These are phyloP conservation scores for Hippasteria phrygiana DNA, from an alignment of 53 echinoderm and acorn worm genomes.

Conservation along the genomic window DNA sequence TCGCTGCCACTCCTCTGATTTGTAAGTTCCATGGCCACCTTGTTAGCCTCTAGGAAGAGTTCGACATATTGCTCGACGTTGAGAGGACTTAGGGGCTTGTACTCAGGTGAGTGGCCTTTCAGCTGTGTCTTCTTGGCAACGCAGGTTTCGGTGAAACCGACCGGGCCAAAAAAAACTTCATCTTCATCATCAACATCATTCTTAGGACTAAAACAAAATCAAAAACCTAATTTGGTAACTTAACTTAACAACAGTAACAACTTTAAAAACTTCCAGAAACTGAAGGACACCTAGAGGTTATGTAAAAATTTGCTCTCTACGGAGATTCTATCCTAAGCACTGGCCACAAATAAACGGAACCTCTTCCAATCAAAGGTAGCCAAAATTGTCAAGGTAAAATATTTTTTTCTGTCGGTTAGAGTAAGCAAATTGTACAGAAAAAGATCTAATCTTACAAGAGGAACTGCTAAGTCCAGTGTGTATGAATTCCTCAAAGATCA, in stretches of 20 bases:
- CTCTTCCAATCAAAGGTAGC: too few relatives aligned
- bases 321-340: too few relatives aligned
- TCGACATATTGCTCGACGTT: conserved; percentile 87
- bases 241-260: too few relatives aligned
- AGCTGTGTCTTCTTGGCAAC: conserved; percentile 87
- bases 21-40: conserved; percentile 74
- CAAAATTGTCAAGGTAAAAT: too few relatives aligned
- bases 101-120: conserved; percentile 35
- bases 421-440: too few relatives aligned
- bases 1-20: neutral
- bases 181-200: conserved; percentile 85
- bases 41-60: conserved; percentile 90
- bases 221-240: neutral
- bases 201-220: conserved; percentile 11
- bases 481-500: neutral
- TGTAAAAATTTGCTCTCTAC: too few relatives aligned
- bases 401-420: too few relatives aligned
- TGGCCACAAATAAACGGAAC: too few relatives aligned
- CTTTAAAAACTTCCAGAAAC: too few relatives aligned
- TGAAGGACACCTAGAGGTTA: too few relatives aligned
- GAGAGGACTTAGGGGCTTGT: conserved; percentile 77
- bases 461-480: neutral
- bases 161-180: conserved; percentile 97
- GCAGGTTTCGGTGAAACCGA: conserved; percentile 89
- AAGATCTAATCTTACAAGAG: too few relatives aligned